phyloP scores from a whole-genome alignment of 2,113 vertebrate genomes.

The Diphyllodes magnificus region DNA sequence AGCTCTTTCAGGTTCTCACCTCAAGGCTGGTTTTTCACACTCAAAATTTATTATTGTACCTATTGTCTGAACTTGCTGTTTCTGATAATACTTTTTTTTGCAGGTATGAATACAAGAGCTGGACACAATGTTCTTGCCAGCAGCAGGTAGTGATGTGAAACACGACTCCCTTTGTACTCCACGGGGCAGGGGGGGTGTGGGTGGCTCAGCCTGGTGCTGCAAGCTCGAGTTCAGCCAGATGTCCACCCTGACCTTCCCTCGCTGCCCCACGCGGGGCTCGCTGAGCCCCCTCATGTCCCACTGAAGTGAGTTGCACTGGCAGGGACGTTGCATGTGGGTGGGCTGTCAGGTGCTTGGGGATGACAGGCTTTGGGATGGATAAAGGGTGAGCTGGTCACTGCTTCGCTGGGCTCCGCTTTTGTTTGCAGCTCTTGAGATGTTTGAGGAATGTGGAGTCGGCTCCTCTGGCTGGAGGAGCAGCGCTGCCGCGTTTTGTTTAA shows the following conservation, averaged over 20 bases:
- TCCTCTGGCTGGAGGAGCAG: not conserved
- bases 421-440: not conserved
- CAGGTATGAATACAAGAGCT: not conserved
- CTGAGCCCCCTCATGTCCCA: not conserved
- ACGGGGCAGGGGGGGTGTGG: rapidly evolving
- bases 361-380: not conserved
- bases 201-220: not conserved
- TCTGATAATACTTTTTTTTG: not conserved
- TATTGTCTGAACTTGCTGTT: not conserved
- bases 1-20: not conserved
- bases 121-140: not conserved
- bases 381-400: not conserved
- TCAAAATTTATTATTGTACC: not conserved
- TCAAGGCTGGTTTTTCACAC: not conserved
- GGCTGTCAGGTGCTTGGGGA: not conserved
- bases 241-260: not conserved
- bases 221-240: not conserved
- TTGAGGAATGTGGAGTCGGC: rapidly evolving
- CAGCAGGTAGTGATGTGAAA: not conserved
- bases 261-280: rapidly evolving
- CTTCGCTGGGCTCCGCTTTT: not conserved
- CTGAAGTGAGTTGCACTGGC: not conserved
- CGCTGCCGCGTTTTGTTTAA: rapidly evolving
- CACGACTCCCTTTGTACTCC: not conserved
- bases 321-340: rapidly evolving